These are phyloP conservation scores for Telmatherina bonti DNA, from an alignment of 2,797 vertebrate species.

Conservation along the genomic window DNA sequence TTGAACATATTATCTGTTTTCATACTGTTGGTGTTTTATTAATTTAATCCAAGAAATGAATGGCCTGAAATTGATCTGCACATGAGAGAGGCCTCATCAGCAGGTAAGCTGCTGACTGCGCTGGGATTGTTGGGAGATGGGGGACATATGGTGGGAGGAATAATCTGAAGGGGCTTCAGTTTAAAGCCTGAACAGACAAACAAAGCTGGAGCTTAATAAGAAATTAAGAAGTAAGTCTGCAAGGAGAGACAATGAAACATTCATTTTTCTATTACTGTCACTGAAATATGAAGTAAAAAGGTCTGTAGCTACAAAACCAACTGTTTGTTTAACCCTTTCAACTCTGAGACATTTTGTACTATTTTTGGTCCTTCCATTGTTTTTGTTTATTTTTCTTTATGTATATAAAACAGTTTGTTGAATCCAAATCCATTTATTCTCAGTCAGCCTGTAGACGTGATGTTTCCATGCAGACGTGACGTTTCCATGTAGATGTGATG, in stretches of 20 bases:
- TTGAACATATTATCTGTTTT: background rate
- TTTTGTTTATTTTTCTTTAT: too few relatives aligned
- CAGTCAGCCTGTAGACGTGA: too few relatives aligned
- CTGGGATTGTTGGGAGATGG: background rate
- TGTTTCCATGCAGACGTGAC: too few relatives aligned
- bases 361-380: too few relatives aligned
- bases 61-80: background rate
- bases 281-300: background rate
- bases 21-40: background rate
- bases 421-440: too few relatives aligned
- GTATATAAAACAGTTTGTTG: too few relatives aligned
- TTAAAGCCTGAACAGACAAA: conserved; percentile 32
- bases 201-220: conserved; percentile 45
- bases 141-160: conserved; percentile 54
- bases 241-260: too few relatives aligned
- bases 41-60: background rate
- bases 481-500: too few relatives aligned
- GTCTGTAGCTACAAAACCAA: too few relatives aligned
- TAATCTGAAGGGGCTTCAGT: conserved; percentile 46
- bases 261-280: too few relatives aligned
- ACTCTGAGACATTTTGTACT: too few relatives aligned
- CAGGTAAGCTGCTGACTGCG: conserved; percentile 9
- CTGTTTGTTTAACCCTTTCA: too few relatives aligned
- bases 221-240: conserved; percentile 14
- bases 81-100: background rate